Evolutionary conservation across 2,797 vertebrate species (phyloP), one percentile per base, ranked within the genome.

Genomic region (Mareca strepera): DNA sequence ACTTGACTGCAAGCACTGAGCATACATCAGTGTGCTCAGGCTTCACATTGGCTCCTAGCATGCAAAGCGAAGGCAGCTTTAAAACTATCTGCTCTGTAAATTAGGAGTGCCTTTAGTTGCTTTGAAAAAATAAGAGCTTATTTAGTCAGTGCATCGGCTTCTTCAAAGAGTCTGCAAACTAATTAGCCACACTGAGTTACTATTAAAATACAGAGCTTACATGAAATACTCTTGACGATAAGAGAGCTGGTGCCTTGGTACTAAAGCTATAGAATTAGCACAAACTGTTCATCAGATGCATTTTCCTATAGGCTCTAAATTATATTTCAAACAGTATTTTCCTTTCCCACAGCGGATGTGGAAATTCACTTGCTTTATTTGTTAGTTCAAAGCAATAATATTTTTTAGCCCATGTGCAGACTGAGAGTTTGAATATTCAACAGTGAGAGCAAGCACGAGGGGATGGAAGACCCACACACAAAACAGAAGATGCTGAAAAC

Each of bases 71-170:
- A 90, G 87, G 91, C 92, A 79, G 74, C 80, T 95, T 93, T 46
- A 82, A 86, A 93, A 83, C 86, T 88, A 88, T 83, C 88, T 79
- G 70, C 92, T 94, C 93, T 66, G 76, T 73, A 94, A 95, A 97
- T 94, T 83, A 95, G 88, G 52, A 69, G 91, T 82, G 62, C 89
- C 85, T 96, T 94, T 69, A 77, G 50, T 87, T 94, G 93, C 82
- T 94, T 91, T 91, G 89, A 97, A 97, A 92, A 91, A 93, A 86
- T 41, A 91, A 94, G 88, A 90, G 53, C 82, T 52, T 97, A 86
- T 77, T 92, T 85, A 97, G 93, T 82, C 88, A 74, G 78, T 79
- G 82, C 73, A 72, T 85, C 35, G 5, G 80, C 89, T 96, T 95
- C 96, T 96, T 94, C 92, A 92, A 92, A 94, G 79, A 76, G 75